Conservation (phyloP, 2,888 invertebrate genomes). For the Laspeyria flexula region DNA sequence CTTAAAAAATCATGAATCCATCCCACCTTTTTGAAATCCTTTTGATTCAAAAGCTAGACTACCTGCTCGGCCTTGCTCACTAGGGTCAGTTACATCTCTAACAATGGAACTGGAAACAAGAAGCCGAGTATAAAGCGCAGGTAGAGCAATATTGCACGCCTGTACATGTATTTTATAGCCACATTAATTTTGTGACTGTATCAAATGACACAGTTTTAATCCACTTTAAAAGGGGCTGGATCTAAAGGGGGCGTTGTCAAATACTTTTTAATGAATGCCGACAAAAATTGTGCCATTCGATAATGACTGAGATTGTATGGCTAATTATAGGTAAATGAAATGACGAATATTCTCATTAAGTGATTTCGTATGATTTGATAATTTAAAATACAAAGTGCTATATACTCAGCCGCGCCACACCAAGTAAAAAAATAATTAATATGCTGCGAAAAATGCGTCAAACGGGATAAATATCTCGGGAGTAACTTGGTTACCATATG, state of each 20-base stretch:
- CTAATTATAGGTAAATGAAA: too few species aligned
- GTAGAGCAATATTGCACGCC: conserved; percentile 36
- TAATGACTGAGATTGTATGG: too few species aligned
- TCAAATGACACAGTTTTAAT: conserved; percentile 22
- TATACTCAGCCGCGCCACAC: too few species aligned
- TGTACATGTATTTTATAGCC: conserved; percentile 47
- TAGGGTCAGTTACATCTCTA: conserved; percentile 62
- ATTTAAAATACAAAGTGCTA: too few species aligned
- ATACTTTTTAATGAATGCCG: neutral
- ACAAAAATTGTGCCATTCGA: neutral
- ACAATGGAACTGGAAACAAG: conserved; percentile 63
- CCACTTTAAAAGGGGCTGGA: neutral
- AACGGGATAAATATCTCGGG: conserved; percentile 52
- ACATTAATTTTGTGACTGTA: conserved; percentile 24
- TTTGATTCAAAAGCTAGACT: conserved; percentile 44
- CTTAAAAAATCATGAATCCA: conserved; percentile 5
- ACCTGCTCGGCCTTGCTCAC: conserved; percentile 61
- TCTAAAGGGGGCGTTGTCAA: neutral
- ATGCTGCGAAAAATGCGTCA: too few species aligned
- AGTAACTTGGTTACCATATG: conserved; percentile 54
- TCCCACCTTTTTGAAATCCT: conserved; percentile 18
- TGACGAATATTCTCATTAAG: too few species aligned
- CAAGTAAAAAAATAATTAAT: neutral
- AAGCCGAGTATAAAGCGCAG: conserved; percentile 40
- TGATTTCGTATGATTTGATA: too few species aligned